Base-by-base conservation (phyloP, 2,113 vertebrate species). In the Pteruthius melanotis region DNA sequence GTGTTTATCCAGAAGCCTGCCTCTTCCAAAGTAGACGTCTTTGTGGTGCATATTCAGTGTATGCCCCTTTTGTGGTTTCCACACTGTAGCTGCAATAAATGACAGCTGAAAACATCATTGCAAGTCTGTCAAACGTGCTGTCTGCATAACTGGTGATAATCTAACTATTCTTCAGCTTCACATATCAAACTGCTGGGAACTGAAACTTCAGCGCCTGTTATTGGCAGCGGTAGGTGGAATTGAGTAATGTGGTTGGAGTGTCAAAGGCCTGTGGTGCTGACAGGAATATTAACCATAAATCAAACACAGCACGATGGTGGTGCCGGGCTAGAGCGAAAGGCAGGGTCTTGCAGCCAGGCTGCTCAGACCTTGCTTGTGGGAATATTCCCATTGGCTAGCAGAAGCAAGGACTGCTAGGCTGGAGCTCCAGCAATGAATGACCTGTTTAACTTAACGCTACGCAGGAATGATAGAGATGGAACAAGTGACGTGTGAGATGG, bases 131-230 rank as follows among this genome's bases (percentile, higher is more conserved):
- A 94, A 20, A 92, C 45, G 66, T 56, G 49, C 78, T 86, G 30
- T 47, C 86, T 95, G 72, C 44, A 63, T 92, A 95, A 92, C 83
- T 74, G 77, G 76, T 92, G 80, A 93, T 92, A 77, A 92, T 87
- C 76, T 86, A 74, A 83, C 85, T 70, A 15, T 83, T 94, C 59
- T 86, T 90, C 71, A 80, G 68, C 64, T 82, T 68, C 84, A 79
- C 65, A 5, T 93, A 77, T 86, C 91, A 92, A 89, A 77, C 83
- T 18, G 2, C 89, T 77, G 71, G 83, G 88, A 77, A 19, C 40
- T 19, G 82, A 78, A 61, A 71, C 63, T 72, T 89, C 52, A 77
- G 64, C 0, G 1, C 78, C 56, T 71, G 68, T 75, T 96, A 82
- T 52, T 94, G 81, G 77, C 92, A 93, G 45, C 52, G 21, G 89